Evolutionary conservation across 1,140 invertebrate genomes (phyloP).

Genomic region (Caenorhabditis inopinata): DNA sequence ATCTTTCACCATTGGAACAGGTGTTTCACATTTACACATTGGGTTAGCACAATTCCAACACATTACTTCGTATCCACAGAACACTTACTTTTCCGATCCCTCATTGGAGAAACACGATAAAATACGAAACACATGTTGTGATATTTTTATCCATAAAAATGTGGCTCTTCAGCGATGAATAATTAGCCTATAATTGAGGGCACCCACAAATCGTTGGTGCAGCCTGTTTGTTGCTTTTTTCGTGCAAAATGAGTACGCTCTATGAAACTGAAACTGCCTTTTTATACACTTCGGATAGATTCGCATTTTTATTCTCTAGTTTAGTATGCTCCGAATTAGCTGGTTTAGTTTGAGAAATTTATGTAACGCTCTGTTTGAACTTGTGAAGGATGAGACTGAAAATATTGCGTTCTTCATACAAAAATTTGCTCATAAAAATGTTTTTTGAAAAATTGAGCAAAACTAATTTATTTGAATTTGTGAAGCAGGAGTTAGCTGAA

Average conservation of each 20-base stretch:
- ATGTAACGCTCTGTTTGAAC: too few relatives aligned
- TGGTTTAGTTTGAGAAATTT: too few relatives aligned
- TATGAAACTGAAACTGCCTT: too few relatives aligned
- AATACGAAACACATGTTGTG: background rate
- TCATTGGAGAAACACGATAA: background rate
- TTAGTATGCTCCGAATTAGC: too few relatives aligned
- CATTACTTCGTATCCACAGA: background rate
- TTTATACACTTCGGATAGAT: too few relatives aligned
- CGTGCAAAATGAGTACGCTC: background rate
- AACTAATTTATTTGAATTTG: too few relatives aligned
- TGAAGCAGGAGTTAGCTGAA: too few relatives aligned
- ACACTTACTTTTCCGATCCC: background rate
- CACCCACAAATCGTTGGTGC: background rate
- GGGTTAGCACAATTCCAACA: background rate
- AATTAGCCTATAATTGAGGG: conserved; percentile 17
- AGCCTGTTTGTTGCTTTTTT: background rate
- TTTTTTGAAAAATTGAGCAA: too few relatives aligned
- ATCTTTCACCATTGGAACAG: background rate
- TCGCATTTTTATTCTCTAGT: too few relatives aligned
- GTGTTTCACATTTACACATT: background rate
- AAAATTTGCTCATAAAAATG: too few relatives aligned
- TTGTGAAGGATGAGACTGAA: too few relatives aligned
- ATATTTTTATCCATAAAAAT: background rate
- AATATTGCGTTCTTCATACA: too few relatives aligned
- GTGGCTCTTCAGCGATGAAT: background rate